Conservation (phyloP, 2,888 invertebrate species). For the Morpho helenor region DNA sequence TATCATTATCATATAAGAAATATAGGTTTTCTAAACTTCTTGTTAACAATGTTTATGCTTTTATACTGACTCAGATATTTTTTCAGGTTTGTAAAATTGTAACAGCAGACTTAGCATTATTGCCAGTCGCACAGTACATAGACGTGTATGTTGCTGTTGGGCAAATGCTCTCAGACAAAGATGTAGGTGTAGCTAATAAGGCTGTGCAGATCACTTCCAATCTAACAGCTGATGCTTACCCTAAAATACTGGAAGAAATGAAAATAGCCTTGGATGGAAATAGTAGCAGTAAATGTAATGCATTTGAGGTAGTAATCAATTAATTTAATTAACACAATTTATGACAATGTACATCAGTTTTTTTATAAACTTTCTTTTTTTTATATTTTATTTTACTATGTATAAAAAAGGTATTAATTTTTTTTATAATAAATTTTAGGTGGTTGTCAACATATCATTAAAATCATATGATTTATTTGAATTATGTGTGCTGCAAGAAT, state of each 20-base stretch:
- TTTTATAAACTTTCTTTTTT: background rate
- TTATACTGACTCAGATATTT: background rate
- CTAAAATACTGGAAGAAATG: conserved; percentile 76
- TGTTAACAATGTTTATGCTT: no score
- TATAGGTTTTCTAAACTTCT: no score
- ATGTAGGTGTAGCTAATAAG: conserved; percentile 79
- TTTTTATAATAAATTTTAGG: conserved; percentile 46
- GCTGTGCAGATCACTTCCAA: conserved; percentile 77
- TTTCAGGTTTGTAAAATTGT: conserved; percentile 60
- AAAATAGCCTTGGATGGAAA: conserved; percentile 76
- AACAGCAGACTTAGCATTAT: conserved; percentile 38
- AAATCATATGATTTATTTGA: conserved; percentile 80
- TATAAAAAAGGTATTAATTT: conserved; percentile 1
- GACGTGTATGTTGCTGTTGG: conserved; percentile 78
- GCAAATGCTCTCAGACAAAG: conserved; percentile 78
- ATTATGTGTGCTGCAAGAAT: conserved; percentile 78
- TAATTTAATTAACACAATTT: conserved; percentile 5
- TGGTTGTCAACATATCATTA: conserved; percentile 82
- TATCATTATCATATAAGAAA: no score
- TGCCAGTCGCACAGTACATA: conserved; percentile 65
- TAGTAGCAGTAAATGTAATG: conserved; percentile 82
- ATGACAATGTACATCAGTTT: background rate
- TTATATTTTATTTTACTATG: background rate
- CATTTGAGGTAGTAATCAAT: conserved; percentile 79
- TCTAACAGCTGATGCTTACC: conserved; percentile 73